Evolutionary conservation across 1,140 invertebrate genomes (phyloP).

Genomic region (Zaprionus kolodkinae): DNA sequence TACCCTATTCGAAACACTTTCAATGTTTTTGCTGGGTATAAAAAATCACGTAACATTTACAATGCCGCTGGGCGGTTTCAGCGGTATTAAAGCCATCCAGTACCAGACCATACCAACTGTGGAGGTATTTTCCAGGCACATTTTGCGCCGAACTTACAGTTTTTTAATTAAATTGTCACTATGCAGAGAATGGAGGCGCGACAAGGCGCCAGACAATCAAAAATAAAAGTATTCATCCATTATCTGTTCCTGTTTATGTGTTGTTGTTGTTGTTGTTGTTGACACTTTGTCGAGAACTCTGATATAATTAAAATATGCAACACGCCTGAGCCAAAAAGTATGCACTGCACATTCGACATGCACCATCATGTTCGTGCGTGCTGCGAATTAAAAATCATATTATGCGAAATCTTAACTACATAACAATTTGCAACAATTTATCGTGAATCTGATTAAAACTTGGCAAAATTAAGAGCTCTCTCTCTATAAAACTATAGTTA

Average conservation of each 20-base stretch:
- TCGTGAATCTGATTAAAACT: not conserved
- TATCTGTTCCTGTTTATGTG: not conserved
- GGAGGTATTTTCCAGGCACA: slow-evolving; percentile 9
- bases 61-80: slow-evolving; percentile 12
- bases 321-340: slow-evolving; percentile 8
- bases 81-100: slow-evolving; percentile 50
- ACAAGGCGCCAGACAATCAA: slow-evolving; percentile 25
- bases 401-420: not conserved
- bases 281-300: slow-evolving; percentile 36
- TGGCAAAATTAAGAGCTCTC: not conserved
- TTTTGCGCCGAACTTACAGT: slow-evolving; percentile 10
- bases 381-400: not conserved
- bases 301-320: slow-evolving; percentile 60
- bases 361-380: not conserved
- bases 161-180: slow-evolving; percentile 68
- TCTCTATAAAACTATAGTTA: not conserved
- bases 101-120: not conserved
- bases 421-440: slow-evolving; percentile 3
- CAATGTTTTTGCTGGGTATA: not conserved
- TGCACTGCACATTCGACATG: slow-evolving; percentile 7
- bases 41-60: slow-evolving; percentile 20
- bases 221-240: slow-evolving; percentile 34
- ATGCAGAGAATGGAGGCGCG: slow-evolving; percentile 21
- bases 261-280: slow-evolving; percentile 36
- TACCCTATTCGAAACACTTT: not conserved